phyloP scores from a whole-genome alignment of 2,888 invertebrate species.

The Tholera decimalis region DNA sequence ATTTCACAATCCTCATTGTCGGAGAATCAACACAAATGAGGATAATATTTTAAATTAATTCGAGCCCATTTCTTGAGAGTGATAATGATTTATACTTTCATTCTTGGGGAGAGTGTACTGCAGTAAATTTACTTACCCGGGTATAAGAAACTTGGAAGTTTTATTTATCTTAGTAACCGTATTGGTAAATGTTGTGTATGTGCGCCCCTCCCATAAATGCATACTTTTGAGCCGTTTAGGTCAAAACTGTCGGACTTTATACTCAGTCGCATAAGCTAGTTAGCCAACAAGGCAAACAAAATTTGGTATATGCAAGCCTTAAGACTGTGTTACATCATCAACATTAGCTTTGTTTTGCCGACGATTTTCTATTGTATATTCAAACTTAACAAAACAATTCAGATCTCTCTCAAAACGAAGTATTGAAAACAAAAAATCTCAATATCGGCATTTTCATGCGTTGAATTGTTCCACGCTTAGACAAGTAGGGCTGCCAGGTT shows the following conservation, averaged over 20 bases:
- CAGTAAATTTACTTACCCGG: too few relatives aligned
- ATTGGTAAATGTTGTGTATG: too few relatives aligned
- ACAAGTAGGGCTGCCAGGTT: slow-evolving; percentile 65
- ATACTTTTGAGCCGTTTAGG: too few relatives aligned
- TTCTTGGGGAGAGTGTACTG: too few relatives aligned
- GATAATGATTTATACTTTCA: too few relatives aligned
- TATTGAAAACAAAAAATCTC: slow-evolving; percentile 71
- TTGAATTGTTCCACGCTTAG: slow-evolving; percentile 67
- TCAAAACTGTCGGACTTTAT: too few relatives aligned
- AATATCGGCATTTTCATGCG: slow-evolving; percentile 75
- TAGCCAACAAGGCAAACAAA: too few relatives aligned
- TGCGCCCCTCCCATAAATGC: too few relatives aligned
- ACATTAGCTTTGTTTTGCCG: slow-evolving; percentile 2
- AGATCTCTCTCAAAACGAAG: slow-evolving; percentile 61
- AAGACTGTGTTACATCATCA: neutral
- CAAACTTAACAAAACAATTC: slow-evolving; percentile 49
- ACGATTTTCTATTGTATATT: slow-evolving; percentile 27
- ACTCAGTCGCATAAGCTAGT: too few relatives aligned
- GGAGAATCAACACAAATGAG: slow-evolving; percentile 35
- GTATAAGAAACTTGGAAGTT: too few relatives aligned
- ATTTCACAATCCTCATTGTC: slow-evolving; percentile 47
- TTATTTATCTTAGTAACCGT: too few relatives aligned
- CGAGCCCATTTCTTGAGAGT: slow-evolving; percentile 22
- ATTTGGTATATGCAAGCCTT: too few relatives aligned
- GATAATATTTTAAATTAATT: slow-evolving; percentile 54